phyloP scores from a whole-genome alignment of 2,888 invertebrate genomes.

The Gastracanthus pulcherrimus region DNA sequence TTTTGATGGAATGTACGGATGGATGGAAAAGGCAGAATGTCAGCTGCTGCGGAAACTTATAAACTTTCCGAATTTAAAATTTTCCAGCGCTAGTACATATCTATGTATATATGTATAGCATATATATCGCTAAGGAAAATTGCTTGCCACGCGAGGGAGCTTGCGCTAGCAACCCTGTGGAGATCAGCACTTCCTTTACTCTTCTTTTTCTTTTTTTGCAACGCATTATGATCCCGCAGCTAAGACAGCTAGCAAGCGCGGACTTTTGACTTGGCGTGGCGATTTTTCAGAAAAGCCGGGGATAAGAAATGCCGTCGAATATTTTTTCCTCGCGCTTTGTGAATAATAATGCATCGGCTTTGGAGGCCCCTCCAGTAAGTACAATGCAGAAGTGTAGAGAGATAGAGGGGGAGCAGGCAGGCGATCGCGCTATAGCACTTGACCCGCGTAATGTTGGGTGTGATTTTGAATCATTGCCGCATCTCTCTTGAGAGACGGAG shows the following conservation, averaged over 20 bases:
- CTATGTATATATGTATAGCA: neutral
- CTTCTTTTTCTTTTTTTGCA: neutral
- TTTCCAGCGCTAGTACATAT: neutral
- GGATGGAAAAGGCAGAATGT: constrained; percentile 4
- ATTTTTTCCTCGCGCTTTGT: neutral
- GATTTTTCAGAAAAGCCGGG: neutral
- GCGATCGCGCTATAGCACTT: constrained; percentile 56
- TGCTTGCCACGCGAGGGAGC: neutral
- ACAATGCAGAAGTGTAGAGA: neutral
- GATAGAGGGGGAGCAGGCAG: constrained; percentile 35
- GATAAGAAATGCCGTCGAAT: neutral
- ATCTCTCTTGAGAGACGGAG: constrained; percentile 1
- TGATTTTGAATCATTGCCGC: constrained; percentile 57
- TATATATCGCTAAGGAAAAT: neutral
- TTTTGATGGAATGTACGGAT: constrained; percentile 6
- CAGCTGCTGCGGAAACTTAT: constrained; percentile 8
- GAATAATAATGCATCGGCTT: constrained; percentile 7
- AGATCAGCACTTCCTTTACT: neutral
- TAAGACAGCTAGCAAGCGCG: neutral
- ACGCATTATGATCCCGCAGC: neutral
- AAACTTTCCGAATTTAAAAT: constrained; percentile 29
- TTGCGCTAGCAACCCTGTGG: neutral
- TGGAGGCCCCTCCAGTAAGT: neutral
- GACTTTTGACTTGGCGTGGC: neutral
- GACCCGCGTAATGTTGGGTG: constrained; percentile 53